Conservation (phyloP, 2,797 vertebrate genomes). For the Microtus californicus region DNA sequence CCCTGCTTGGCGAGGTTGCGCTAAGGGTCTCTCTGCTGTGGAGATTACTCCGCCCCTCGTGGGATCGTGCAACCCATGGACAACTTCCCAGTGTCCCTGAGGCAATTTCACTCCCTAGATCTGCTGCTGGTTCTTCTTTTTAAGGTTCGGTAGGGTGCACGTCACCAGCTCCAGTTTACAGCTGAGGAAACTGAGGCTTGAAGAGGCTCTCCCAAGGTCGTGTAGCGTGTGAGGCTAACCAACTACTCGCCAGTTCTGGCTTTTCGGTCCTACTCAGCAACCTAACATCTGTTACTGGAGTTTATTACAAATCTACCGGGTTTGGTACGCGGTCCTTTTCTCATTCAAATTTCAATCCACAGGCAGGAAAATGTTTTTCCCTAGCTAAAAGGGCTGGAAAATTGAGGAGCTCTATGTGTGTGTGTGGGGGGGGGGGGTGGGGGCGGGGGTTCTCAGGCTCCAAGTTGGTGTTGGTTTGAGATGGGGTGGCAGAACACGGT, state of each 20-base stretch:
- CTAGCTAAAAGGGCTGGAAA: neutral
- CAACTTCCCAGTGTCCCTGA: neutral
- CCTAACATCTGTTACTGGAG: neutral
- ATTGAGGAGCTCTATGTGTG: neutral
- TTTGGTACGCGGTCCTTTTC: neutral
- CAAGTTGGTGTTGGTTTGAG: neutral
- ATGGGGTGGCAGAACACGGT: neutral
- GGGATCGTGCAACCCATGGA: neutral
- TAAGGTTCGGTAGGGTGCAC: neutral
- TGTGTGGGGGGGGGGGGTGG: neutral
- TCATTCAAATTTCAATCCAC: conserved; percentile 27
- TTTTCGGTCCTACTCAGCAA: neutral
- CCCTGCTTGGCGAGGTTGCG: neutral
- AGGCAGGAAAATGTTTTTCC: neutral
- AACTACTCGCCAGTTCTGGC: neutral
- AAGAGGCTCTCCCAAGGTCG: conserved; percentile 16
- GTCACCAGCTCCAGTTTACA: neutral
- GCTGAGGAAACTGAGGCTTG: conserved; percentile 53
- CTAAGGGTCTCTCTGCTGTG: neutral
- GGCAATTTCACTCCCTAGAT: conserved; percentile 19
- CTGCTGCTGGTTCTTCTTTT: neutral
- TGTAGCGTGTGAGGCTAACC: neutral
- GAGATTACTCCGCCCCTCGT: neutral
- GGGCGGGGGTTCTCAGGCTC: neutral
- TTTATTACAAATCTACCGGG: neutral